Conservation (phyloP, 2,113 vertebrate species). For the Chaetodon trifascialis region DNA sequence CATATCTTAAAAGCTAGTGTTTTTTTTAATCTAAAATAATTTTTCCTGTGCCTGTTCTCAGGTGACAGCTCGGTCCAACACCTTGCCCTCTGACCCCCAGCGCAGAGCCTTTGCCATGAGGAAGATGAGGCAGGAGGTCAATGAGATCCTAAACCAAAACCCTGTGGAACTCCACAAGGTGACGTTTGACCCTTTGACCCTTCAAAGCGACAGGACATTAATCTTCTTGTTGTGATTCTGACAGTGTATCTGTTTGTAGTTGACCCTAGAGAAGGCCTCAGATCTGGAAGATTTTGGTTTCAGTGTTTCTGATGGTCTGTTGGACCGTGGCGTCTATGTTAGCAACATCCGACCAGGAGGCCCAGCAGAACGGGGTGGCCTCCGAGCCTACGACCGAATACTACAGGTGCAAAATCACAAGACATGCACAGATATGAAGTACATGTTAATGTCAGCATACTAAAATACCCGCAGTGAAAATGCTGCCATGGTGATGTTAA, state of each 20-base stretch:
- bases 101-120: constrained; percentile 93
- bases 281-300: constrained; percentile 98
- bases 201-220: background rate
- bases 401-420: constrained; percentile 88
- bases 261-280: constrained; percentile 93
- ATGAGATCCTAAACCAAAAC: constrained; percentile 95
- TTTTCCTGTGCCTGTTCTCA: constrained; percentile 61
- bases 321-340: constrained; percentile 97
- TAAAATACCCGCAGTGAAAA: background rate
- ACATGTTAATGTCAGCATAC: background rate
- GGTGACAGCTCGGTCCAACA: constrained; percentile 94
- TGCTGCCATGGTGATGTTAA: background rate
- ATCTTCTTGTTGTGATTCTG: background rate
- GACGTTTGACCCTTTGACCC: background rate
- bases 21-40: background rate
- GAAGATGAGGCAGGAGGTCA: constrained; percentile 97
- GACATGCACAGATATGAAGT: background rate
- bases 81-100: constrained; percentile 93
- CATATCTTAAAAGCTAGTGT: background rate
- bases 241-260: constrained; percentile 76
- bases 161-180: constrained; percentile 99
- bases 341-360: constrained; percentile 94
- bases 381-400: constrained; percentile 93
- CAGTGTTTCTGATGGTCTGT: constrained; percentile 94
- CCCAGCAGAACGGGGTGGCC: constrained; percentile 91